Conservation (phyloP, 2,113 vertebrate species). For the Pseudorasbora parva region DNA sequence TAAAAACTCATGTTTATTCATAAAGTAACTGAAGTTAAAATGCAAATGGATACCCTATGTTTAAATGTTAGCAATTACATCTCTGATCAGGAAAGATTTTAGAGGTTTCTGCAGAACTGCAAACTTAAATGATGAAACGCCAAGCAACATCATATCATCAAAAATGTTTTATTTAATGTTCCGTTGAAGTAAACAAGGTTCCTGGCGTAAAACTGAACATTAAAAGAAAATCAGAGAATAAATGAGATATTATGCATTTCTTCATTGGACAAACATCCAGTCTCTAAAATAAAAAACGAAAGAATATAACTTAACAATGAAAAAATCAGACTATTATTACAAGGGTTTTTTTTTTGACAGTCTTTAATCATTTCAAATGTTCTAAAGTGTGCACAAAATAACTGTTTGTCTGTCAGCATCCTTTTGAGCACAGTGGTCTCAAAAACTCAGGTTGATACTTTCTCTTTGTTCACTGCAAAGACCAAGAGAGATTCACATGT, state of each 20-base stretch:
- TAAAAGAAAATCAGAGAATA: constrained; percentile 74
- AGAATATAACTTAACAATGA: constrained; percentile 81
- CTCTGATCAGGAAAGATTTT: neutral
- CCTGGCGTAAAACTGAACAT: constrained; percentile 68
- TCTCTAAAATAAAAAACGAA: constrained; percentile 71
- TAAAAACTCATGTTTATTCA: neutral
- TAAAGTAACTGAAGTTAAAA: neutral
- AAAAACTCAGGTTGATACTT: constrained; percentile 46
- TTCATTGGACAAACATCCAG: constrained; percentile 84
- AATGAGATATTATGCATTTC: constrained; percentile 80
- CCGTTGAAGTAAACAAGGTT: constrained; percentile 73
- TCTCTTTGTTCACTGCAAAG: constrained; percentile 21
- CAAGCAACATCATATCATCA: constrained; percentile 59
- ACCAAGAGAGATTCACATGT: neutral
- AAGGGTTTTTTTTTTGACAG: constrained; percentile 67
- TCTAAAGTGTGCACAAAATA: constrained; percentile 60
- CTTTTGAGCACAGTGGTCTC: constrained; percentile 58
- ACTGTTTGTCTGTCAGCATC: constrained; percentile 63
- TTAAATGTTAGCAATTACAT: constrained; percentile 4
- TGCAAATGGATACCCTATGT: neutral
- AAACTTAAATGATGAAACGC: constrained; percentile 26
- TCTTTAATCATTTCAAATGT: constrained; percentile 79
- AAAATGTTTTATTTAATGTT: constrained; percentile 77
- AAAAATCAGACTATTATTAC: constrained; percentile 70
- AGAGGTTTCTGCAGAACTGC: neutral